Conservation (phyloP, 1,140 invertebrate genomes). For the Araneus ventricosus region DNA sequence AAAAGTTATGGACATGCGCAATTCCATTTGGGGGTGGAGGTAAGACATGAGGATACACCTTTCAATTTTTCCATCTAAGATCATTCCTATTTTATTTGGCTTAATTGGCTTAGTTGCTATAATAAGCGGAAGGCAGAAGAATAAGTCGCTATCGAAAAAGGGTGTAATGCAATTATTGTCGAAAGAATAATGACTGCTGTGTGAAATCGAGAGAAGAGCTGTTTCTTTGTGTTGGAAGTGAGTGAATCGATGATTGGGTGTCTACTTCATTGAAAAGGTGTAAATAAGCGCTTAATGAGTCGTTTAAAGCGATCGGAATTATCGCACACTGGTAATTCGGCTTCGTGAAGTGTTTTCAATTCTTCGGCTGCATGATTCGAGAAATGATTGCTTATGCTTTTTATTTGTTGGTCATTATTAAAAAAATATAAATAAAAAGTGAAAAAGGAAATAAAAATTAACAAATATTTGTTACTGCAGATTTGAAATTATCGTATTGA, state of each 20-base stretch:
- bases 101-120: slow-evolving; percentile 46
- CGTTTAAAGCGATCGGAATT: not conserved
- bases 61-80: slow-evolving; percentile 29
- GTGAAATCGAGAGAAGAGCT: slow-evolving; percentile 17
- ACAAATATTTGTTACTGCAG: too few relatives aligned
- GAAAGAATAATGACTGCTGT: slow-evolving; percentile 24
- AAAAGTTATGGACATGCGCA: slow-evolving; percentile 63
- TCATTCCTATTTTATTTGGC: slow-evolving; percentile 50
- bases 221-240: not conserved
- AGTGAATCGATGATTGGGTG: not conserved
- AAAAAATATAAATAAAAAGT: too few relatives aligned
- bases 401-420: too few relatives aligned
- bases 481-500: too few relatives aligned
- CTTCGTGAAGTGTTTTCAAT: too few relatives aligned
- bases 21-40: slow-evolving; percentile 18
- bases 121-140: slow-evolving; percentile 27
- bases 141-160: slow-evolving; percentile 19
- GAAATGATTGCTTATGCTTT: too few relatives aligned
- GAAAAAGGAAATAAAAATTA: too few relatives aligned
- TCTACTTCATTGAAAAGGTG: not conserved
- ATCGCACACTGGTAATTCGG: not conserved
- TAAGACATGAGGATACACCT: slow-evolving; percentile 16
- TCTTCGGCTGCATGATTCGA: too few relatives aligned
- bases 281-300: slow-evolving; percentile 6
- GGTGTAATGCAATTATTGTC: slow-evolving; percentile 30